Evolutionary conservation across 2,888 invertebrate genomes (phyloP), one percentile per base, ranked within the genome.

Genomic region (Drosophila falleni): DNA sequence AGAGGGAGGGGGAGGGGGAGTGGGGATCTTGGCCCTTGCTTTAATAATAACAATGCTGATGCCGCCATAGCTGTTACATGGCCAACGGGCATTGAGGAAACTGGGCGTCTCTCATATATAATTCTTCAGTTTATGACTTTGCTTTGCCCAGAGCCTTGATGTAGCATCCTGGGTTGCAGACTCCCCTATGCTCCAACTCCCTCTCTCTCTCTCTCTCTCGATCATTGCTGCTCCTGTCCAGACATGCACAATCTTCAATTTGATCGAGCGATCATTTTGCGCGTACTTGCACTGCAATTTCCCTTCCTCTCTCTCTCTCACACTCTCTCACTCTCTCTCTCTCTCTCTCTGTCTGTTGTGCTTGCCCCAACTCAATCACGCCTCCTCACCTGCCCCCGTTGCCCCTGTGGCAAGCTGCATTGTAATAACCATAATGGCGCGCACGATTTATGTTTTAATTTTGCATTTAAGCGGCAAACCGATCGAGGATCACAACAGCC

Each of bases 391-490:
- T 61, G 49, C 47, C 47, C 11, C 44, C 1, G 8, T 37, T n/a
- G n/a, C n/a, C 56, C 65, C 60, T 71, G 56, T 68, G 74, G 81
- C 82, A 46, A 75, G 72, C 69, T 75, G 80, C 89, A 76, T 71
- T 83, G 87, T 89, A 90, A 91, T 91, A 83, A 89, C 89, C 89
- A 90, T 91, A 89, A 91, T 91, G 90, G 89, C 85, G 81, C 90
- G 82, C 88, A 88, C 89, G 87, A 90, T 90, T 90, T 87, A 85
- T 90, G 87, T 91, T 91, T 91, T 91, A 91, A 91, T 91, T 91
- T 91, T 87, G 90, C 90, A 89, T 89, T 90, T 85, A 86, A 80
- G 83, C 77, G 58, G 71, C 63, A 50, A 62, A 58, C 39, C 49
- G 44, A 44, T 44, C 60, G 54, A 47, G 31, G 6, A 35, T 19